Conservation (phyloP, 37 sponge, comb jelly and placozoan genomes). For the Haliclona indistincta region DNA sequence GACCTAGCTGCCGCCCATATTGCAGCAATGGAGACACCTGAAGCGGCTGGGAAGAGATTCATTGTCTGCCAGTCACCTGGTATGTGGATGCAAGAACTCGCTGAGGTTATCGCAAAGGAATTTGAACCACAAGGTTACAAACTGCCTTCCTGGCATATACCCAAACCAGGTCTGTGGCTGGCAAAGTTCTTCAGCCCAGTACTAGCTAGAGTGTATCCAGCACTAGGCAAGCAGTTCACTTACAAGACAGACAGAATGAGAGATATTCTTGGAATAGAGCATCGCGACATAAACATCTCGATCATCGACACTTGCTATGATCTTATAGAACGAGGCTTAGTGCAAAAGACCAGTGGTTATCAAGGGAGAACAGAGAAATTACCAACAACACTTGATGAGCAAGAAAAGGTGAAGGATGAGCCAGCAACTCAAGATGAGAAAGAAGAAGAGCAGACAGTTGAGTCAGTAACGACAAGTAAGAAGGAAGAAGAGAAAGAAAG, state of each 20-base stretch:
- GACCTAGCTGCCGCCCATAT: constrained; percentile 90
- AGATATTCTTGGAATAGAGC: constrained; percentile 62
- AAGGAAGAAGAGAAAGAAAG: too few relatives aligned
- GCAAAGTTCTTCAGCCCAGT: constrained; percentile 33
- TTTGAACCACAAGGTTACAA: constrained; percentile 84
- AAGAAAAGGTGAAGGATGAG: background rate
- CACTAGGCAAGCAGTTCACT: constrained; percentile 22
- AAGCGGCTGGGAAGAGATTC: constrained; percentile 66
- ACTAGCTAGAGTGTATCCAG: constrained; percentile 30
- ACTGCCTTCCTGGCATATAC: constrained; percentile 15
- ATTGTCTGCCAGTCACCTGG: constrained; percentile 11
- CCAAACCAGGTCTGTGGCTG: constrained; percentile 54
- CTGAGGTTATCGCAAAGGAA: constrained; percentile 49
- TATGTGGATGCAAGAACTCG: constrained; percentile 54
- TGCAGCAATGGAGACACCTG: constrained; percentile 73
- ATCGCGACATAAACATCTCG: constrained; percentile 34
- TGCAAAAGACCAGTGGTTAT: constrained; percentile 63
- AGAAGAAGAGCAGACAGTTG: too few relatives aligned
- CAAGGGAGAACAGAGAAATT: constrained; percentile 5
- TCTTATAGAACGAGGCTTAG: constrained; percentile 71
- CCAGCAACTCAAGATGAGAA: too few relatives aligned
- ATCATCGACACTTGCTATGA: constrained; percentile 84
- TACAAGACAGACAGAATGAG: constrained; percentile 64
- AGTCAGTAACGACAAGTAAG: too few relatives aligned
- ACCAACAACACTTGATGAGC: background rate